A percentile compares a stretch with the other conserved stretches of the same genome.
Evolutionary conservation across 35 echinoderm and acorn worm genomes (phyloP).

Genomic region (Amphiura filiformis): DNA sequence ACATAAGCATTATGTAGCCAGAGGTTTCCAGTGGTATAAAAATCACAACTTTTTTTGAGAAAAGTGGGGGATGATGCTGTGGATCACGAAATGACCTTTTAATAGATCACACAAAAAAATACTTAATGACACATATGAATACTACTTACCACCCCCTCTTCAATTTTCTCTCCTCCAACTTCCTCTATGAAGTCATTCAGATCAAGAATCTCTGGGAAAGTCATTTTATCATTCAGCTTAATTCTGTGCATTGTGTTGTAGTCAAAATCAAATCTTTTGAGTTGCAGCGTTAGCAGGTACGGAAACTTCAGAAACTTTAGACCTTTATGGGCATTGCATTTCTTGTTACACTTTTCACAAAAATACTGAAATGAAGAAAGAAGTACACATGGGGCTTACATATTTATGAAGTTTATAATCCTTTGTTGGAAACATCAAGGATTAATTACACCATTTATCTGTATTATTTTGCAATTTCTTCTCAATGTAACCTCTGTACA

Average conservation of each 20-base stretch:
- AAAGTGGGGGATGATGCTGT: too few relatives aligned
- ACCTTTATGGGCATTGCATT: slow-evolving; percentile 96
- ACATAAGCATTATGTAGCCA: too few relatives aligned
- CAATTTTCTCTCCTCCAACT: slow-evolving; percentile 22
- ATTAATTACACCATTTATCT: too few relatives aligned
- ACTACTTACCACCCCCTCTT: not conserved
- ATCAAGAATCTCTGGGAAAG: slow-evolving; percentile 94
- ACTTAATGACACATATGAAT: too few relatives aligned
- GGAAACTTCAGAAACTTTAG: slow-evolving; percentile 93
- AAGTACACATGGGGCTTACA: too few relatives aligned
- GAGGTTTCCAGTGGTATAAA: too few relatives aligned
- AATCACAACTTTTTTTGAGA: too few relatives aligned
- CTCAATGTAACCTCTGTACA: too few relatives aligned
- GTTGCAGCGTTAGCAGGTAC: slow-evolving; percentile 85
- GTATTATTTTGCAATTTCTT: too few relatives aligned
- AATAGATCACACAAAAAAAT: too few relatives aligned
- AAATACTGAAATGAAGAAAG: slow-evolving; percentile 52
- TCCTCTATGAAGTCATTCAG: slow-evolving; percentile 66
- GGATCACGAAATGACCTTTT: too few relatives aligned
- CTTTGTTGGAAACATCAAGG: too few relatives aligned
- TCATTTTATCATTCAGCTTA: slow-evolving; percentile 98
- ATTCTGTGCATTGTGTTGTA: slow-evolving; percentile 89
- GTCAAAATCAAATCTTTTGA: slow-evolving; percentile 98
- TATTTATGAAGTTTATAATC: not conserved
- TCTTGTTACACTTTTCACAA: slow-evolving; percentile 97